Percentiles rank a stretch among this genome's conserved stretches.
Conservation (phyloP, 2,113 vertebrate genomes). For the Calypte anna region DNA sequence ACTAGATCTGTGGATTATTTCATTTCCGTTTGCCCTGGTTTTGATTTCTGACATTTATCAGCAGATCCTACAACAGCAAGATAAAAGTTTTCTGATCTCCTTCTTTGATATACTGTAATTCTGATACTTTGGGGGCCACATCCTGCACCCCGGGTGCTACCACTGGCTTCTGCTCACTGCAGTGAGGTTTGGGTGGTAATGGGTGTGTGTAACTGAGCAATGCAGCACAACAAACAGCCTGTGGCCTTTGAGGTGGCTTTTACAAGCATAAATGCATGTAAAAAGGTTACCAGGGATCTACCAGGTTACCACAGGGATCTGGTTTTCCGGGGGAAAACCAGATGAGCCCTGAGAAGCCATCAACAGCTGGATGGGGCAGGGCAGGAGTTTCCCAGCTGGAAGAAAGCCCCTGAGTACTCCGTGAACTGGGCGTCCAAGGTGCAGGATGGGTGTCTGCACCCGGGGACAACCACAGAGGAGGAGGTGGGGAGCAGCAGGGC, state of each 20-base stretch:
- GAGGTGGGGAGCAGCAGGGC: neutral
- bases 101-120: neutral
- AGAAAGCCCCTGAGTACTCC: neutral
- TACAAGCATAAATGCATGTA: accelerated
- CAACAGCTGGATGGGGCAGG: accelerated
- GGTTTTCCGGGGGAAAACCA: too few relatives aligned
- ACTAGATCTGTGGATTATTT: neutral
- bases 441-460: neutral
- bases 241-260: neutral
- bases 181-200: neutral
- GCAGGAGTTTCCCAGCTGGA: neutral
- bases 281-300: neutral
- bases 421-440: accelerated
- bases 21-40: neutral
- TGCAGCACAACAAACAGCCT: neutral
- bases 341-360: neutral
- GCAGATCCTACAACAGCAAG: neutral
- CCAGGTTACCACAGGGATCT: too few relatives aligned
- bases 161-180: neutral
- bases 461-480: neutral
- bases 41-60: neutral
- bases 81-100: neutral
- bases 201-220: neutral
- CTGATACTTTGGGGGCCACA: accelerated
- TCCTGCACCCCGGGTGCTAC: neutral